Evolutionary conservation across 2,888 invertebrate species (phyloP).

Genomic region (Phengaris arion): DNA sequence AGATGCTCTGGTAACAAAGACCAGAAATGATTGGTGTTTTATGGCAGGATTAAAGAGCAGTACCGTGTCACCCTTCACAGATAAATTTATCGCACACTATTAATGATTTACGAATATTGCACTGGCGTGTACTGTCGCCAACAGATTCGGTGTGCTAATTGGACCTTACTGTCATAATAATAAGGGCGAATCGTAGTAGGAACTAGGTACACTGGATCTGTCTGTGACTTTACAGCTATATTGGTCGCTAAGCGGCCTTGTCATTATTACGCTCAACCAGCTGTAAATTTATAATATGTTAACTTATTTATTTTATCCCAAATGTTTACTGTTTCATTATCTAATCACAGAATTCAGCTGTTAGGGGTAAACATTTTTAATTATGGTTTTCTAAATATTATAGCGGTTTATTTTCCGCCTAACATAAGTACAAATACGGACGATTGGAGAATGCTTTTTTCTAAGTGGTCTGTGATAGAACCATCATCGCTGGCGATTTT

Average conservation of each 20-base stretch:
- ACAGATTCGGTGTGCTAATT: too few relatives aligned
- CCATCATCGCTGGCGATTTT: too few relatives aligned
- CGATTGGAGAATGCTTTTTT: too few relatives aligned
- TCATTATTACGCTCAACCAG: background rate
- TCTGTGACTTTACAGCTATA: background rate
- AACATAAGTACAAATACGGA: too few relatives aligned
- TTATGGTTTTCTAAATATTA: too few relatives aligned
- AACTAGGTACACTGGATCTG: background rate
- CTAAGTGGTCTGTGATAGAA: too few relatives aligned
- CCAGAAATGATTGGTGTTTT: background rate
- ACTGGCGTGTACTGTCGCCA: background rate
- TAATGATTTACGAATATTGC: slow-evolving; percentile 6
- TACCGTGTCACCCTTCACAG: background rate
- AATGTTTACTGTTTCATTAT: background rate
- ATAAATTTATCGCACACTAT: background rate
- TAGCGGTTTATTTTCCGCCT: too few relatives aligned
- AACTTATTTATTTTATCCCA: too few relatives aligned
- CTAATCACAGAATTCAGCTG: too few relatives aligned
- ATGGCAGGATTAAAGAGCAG: background rate
- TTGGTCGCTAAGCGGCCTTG: background rate
- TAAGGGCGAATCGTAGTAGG: background rate
- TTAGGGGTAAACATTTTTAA: too few relatives aligned
- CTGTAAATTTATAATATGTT: background rate
- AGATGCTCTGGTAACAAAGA: background rate
- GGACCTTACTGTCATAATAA: too few relatives aligned